These are phyloP conservation scores for Cryptocephalus primarius DNA, from an alignment of 2,888 invertebrate genomes.

Conservation along the genomic window DNA sequence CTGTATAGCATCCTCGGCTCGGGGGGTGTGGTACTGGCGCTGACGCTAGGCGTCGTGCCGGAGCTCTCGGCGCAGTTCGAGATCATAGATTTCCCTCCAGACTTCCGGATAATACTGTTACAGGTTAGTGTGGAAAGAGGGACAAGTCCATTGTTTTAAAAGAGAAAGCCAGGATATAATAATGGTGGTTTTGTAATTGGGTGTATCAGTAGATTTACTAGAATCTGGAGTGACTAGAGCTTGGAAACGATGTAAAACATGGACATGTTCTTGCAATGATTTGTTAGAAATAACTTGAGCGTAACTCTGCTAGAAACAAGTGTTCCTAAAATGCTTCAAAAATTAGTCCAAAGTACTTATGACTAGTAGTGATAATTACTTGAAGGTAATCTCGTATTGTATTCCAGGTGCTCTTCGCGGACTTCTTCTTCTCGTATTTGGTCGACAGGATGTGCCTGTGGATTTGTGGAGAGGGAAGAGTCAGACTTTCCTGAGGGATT, in stretches of 20 bases:
- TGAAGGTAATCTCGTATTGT: slow-evolving; percentile 51
- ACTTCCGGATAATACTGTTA: slow-evolving; percentile 28
- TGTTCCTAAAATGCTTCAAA: too few species aligned
- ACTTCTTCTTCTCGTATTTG: slow-evolving; percentile 75
- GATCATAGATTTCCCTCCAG: slow-evolving; percentile 85
- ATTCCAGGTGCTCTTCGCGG: slow-evolving; percentile 71
- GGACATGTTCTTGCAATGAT: too few species aligned
- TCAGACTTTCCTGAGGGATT: slow-evolving; percentile 20
- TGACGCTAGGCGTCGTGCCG: slow-evolving; percentile 77
- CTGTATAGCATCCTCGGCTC: slow-evolving; percentile 83
- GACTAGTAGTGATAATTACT: too few species aligned
- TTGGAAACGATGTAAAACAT: too few species aligned
- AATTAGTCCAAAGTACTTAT: too few species aligned
- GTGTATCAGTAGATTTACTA: too few species aligned
- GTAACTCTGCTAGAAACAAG: too few species aligned
- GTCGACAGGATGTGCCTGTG: slow-evolving; percentile 78
- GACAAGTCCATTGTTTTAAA: too few species aligned
- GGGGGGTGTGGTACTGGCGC: slow-evolving; percentile 66
- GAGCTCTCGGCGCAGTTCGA: slow-evolving; percentile 85
- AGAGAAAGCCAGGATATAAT: too few species aligned
- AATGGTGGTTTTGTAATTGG: too few species aligned
- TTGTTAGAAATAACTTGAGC: too few species aligned
- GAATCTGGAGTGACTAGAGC: too few species aligned
- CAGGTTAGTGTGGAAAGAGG: slow-evolving; percentile 41
- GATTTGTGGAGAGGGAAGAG: slow-evolving; percentile 73